phyloP scores from a whole-genome alignment of 1,140 invertebrate species.

The Zaprionus capensis region DNA sequence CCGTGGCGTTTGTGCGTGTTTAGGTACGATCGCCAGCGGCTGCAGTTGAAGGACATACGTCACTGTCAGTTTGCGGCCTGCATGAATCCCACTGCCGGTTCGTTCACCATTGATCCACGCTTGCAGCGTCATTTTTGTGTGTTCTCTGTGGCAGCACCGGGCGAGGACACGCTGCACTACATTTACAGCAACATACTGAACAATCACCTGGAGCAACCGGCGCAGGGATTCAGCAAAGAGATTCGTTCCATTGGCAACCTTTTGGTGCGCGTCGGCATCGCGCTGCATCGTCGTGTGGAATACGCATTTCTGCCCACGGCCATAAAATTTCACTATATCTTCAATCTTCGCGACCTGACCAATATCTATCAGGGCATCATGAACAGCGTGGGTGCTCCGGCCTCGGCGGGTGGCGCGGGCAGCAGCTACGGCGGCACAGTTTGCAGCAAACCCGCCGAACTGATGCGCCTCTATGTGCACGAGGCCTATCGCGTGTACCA shows the following conservation, averaged over 20 bases:
- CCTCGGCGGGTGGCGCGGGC: constrained; percentile 30
- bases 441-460: constrained; percentile 88
- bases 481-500: constrained; percentile 95
- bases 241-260: constrained; percentile 87
- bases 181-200: constrained; percentile 94
- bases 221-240: constrained; percentile 88
- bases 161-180: constrained; percentile 90
- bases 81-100: constrained; percentile 98
- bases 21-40: constrained; percentile 91
- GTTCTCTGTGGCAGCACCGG: constrained; percentile 94
- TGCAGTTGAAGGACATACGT: constrained; percentile 95
- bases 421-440: constrained; percentile 81
- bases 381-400: constrained; percentile 83
- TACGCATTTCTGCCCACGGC: constrained; percentile 95
- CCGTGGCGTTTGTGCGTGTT: no score
- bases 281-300: constrained; percentile 91
- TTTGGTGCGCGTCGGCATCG: constrained; percentile 91
- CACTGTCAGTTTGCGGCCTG: constrained; percentile 97
- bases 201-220: constrained; percentile 90
- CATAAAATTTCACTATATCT: constrained; percentile 97
- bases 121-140: constrained; percentile 97
- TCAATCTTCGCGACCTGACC: constrained; percentile 96
- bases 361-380: constrained; percentile 91
- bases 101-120: constrained; percentile 96
- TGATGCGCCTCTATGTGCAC: constrained; percentile 95